Percentiles rank a stretch among this genome's conserved stretches.
phyloP scores from a whole-genome alignment of 2,113 vertebrate genomes.

The Pardalotus punctatus region DNA sequence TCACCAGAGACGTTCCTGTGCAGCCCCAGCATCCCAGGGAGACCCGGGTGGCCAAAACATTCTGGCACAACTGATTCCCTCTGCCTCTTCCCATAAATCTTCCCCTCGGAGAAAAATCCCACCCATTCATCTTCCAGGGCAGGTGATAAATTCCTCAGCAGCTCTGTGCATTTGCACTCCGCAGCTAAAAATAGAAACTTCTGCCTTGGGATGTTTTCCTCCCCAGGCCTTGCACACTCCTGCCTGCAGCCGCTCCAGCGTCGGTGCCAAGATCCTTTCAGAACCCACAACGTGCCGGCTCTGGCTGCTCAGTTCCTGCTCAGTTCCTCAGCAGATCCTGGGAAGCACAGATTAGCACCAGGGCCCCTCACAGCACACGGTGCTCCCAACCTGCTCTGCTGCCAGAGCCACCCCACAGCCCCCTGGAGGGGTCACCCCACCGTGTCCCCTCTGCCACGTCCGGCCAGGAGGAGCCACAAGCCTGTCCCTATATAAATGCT shows the following conservation, averaged over 20 bases:
- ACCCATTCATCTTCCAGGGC: background rate
- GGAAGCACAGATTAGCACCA: background rate
- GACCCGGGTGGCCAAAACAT: background rate
- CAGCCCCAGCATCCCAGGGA: background rate
- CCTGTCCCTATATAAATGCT: background rate
- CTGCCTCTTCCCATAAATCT: background rate
- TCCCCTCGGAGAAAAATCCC: background rate
- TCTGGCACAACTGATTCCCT: rapidly evolving
- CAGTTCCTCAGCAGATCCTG: background rate
- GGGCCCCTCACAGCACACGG: rapidly evolving
- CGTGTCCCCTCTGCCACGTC: rapidly evolving
- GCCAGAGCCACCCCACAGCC: background rate
- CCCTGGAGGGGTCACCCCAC: background rate
- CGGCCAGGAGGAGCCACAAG: background rate
- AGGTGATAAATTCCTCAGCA: background rate
- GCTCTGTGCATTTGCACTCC: background rate
- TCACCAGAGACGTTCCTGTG: rapidly evolving
- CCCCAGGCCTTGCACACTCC: background rate
- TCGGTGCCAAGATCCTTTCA: background rate
- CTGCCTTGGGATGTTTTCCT: background rate
- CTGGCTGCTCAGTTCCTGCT: background rate
- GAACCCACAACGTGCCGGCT: background rate
- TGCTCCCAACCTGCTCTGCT: background rate
- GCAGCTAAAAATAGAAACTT: conserved; percentile 9
- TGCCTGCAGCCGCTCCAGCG: background rate